Base-by-base conservation (phyloP, 2,113 vertebrate genomes). In the Lasiurus borealis region DNA sequence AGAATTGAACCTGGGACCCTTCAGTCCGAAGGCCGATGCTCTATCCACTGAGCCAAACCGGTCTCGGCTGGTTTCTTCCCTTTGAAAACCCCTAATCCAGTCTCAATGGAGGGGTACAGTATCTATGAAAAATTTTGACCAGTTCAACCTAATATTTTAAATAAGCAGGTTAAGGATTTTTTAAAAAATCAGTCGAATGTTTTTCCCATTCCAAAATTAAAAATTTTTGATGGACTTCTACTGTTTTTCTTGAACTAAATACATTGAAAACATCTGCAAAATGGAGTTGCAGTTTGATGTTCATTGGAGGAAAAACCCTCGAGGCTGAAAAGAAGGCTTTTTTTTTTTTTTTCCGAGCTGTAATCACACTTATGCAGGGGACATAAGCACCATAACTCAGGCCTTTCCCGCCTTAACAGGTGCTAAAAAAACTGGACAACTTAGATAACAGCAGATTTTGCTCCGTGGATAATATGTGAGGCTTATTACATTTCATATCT, bases 401-500 rank as follows among this genome's bases (percentile, higher is more conserved):
- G 50, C 13, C 54, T 78, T 91, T 94, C 62, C 62, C 89, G 91
- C 44, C n/a, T 91, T 13, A 66, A 27, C 18, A n/a, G n/a, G 29
- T 72, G 68, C 92, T 93, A 82, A 92, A 75, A 40, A 82, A 25
- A 85, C 54, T 85, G 81, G 72, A 73, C 13, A 93, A 31, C 62
- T 83, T 75, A 85, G 85, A 93, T 77, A 88, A 90, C 94, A 93
- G 92, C 21, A 71, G 73, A 82, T 86, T 88, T 78, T 78, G 31
- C 27, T 92, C 76, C 83, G 66, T 54, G 66, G 80, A 76, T 92
- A 82, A 85, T n/a, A 52, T 8, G 18, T 69, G 48, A n/a, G 5
- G 36, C 83, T 91, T 92, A 95, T 83, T 88, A 66, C 72, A 90
- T 71, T 78, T 88, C 85, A n/a, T 59, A 90, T 78, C 68, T 96